phyloP scores from a whole-genome alignment of 1,140 invertebrate genomes.

The Apis laboriosa region DNA sequence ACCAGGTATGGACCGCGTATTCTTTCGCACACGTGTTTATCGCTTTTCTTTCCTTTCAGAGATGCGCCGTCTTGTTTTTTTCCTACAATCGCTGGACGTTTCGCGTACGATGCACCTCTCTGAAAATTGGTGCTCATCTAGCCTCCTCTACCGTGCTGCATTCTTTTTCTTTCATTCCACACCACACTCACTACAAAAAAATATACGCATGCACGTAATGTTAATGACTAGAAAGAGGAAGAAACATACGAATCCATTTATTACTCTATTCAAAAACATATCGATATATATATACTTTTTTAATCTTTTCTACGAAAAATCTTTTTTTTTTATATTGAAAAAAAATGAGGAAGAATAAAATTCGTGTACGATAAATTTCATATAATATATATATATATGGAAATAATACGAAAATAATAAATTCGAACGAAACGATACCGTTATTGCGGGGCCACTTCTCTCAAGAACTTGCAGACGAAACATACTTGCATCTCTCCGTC shows the following conservation, averaged over 20 bases:
- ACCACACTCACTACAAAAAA: conserved; percentile 23
- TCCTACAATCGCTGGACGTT: background rate
- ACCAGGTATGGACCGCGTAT: conserved; percentile 74
- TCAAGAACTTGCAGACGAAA: background rate
- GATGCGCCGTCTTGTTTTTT: conserved; percentile 20
- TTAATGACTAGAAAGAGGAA: too few relatives aligned
- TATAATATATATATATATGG: too few relatives aligned
- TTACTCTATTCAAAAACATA: too few relatives aligned
- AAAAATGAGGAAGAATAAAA: too few relatives aligned
- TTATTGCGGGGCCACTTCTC: conserved; percentile 6
- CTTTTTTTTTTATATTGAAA: too few relatives aligned
- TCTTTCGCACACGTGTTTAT: conserved; percentile 72
- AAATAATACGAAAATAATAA: background rate
- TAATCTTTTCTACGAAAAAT: too few relatives aligned
- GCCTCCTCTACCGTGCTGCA: conserved; percentile 61
- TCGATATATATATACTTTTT: too few relatives aligned
- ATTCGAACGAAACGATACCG: background rate
- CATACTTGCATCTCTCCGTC: conserved; percentile 24
- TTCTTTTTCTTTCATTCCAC: conserved; percentile 60
- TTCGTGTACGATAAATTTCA: too few relatives aligned
- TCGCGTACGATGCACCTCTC: conserved; percentile 41
- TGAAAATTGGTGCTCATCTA: conserved; percentile 61
- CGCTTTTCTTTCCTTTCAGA: conserved; percentile 55
- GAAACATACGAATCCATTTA: too few relatives aligned
- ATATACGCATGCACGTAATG: background rate